phyloP scores from a whole-genome alignment of 2,113 vertebrate species.

The Macaca nemestrina region DNA sequence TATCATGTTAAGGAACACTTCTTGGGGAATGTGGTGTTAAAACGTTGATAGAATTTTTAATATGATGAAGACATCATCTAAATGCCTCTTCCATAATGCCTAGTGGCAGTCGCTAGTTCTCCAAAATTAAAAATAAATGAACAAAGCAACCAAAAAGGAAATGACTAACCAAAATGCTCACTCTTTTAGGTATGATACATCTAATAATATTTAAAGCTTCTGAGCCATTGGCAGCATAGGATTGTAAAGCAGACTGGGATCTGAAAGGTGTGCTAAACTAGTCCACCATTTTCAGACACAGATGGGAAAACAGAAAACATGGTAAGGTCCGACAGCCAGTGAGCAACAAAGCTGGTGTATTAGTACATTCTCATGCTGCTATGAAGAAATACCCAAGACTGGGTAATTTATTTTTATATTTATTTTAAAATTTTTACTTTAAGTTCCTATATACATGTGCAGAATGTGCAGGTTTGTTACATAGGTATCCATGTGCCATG shows the following conservation, averaged over 20 bases:
- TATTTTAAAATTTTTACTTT: too few species aligned
- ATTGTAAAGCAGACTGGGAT: neutral
- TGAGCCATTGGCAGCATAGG: neutral
- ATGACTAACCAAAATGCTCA: neutral
- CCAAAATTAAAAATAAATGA: conserved; percentile 32
- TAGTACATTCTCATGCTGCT: too few species aligned
- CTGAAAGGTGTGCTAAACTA: neutral
- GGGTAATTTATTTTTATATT: too few species aligned
- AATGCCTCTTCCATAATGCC: conserved; percentile 38
- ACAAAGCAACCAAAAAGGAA: neutral
- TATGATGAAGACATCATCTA: neutral
- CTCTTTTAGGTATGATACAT: neutral
- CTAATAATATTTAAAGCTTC: neutral
- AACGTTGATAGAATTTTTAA: conserved; percentile 23
- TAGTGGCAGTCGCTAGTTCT: neutral
- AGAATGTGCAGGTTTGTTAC: too few species aligned
- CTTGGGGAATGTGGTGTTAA: conserved; percentile 22
- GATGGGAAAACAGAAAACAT: neutral
- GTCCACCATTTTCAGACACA: neutral
- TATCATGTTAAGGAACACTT: conserved; percentile 31
- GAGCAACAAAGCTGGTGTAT: neutral
- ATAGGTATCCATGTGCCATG: too few species aligned
- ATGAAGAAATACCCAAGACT: too few species aligned
- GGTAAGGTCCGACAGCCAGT: neutral
- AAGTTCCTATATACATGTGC: too few species aligned